Base-by-base conservation (phyloP, 1,140 invertebrate species). In the Trigoniulus corallinus region DNA sequence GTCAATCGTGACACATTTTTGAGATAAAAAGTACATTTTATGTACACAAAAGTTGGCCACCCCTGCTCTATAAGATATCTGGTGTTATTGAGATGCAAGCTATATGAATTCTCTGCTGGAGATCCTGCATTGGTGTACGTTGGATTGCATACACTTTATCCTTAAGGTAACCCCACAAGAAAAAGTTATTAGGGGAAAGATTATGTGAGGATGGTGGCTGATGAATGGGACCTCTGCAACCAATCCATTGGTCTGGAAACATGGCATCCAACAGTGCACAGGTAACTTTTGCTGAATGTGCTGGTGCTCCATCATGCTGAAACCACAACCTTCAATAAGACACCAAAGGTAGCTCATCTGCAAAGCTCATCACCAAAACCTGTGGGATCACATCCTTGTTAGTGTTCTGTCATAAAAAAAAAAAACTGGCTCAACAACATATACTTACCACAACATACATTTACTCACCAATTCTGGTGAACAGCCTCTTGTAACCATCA, bases 141-240 rank as follows among this genome's bases (percentile, higher is more conserved):
- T 29, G 25, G 45, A 41, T 20, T 37, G 13, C 37, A 34, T 53
- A 66, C 40, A 65, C 57, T 50, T 59, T 60, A 37, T 50, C 54
- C 56, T 61, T 68, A 50, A 69, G 49, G 47, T 62, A 60, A 37
- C 65, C 67, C 67, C 63, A 67, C 15, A 61, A 54, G 57, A 64
- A 65, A 61, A 64, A 70, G 61, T 71, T 65, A 22, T 63, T 49
- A 23, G 62, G 63, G 24, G 58, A 64, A 39, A 70, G 53, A 58
- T 70, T 67, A 23, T 61, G 63, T 40, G 62, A 67, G 50, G 65
- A 54, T n/a, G 66, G 56, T 47, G 63, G 63, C 68, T 66, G 70
- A 46, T 58, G 51, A 39, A 70, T 58, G 29, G 63, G 50, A 21
- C 67, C 63, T 49, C 55, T 48, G 50, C 63, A 56, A 23, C 66